phyloP scores from a whole-genome alignment of 2,888 invertebrate species.

The Petrolisthes cinctipes region DNA sequence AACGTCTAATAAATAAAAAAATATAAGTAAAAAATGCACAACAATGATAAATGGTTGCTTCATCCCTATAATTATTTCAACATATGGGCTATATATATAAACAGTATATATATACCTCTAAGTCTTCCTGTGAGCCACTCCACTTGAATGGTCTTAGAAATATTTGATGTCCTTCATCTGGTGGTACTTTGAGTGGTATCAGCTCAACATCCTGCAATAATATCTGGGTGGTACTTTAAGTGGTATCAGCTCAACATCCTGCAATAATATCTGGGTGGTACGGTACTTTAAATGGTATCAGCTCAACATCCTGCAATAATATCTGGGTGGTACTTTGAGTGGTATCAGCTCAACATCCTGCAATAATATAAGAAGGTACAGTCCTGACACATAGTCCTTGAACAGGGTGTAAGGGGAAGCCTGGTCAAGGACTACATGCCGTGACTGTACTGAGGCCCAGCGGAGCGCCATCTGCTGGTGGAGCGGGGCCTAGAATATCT shows the following conservation, averaged over 20 bases:
- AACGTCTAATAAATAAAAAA: neutral
- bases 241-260: constrained; percentile 2
- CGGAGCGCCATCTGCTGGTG: no score
- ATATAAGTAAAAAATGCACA: neutral
- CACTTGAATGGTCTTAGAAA: constrained; percentile 6
- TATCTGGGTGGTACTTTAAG: neutral
- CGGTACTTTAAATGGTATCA: neutral
- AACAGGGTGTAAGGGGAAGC: no score
- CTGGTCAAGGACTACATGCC: no score
- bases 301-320: neutral
- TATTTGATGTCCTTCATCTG: constrained; percentile 10
- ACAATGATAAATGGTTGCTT: neutral
- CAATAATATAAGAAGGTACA: no score
- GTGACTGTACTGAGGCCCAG: no score
- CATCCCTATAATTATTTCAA: neutral
- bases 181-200: neutral
- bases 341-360: constrained; percentile 8
- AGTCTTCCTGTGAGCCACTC: neutral
- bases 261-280: no score
- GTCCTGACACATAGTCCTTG: no score
- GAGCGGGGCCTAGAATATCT: no score
- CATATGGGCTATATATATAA: neutral
- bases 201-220: neutral
- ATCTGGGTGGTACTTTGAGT: neutral
- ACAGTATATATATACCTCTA: neutral